Percentiles rank a stretch among this genome's conserved stretches.
Conservation (phyloP, 23 tunicate species). For the Ascidia mentula region DNA sequence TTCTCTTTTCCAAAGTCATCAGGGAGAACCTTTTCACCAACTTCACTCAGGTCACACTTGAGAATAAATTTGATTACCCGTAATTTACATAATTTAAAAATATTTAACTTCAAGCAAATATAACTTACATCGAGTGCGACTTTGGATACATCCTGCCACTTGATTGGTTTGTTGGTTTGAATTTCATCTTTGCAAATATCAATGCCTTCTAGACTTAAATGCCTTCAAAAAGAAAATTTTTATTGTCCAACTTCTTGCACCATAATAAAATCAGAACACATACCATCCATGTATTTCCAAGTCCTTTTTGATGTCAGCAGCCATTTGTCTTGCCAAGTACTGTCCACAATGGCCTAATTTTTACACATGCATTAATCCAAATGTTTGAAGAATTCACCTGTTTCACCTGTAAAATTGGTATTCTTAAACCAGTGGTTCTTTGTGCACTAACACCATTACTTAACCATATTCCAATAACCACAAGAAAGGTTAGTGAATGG, state of each 20-base stretch:
- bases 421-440: no score
- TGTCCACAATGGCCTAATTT: no score
- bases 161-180: background rate
- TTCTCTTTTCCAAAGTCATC: background rate
- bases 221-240: background rate
- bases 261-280: background rate
- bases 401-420: no score
- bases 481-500: no score
- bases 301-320: background rate
- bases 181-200: background rate
- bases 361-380: no score
- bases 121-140: background rate
- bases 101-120: no score
- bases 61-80: no score
- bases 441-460: no score
- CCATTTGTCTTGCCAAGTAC: no score
- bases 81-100: background rate
- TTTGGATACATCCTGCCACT: background rate
- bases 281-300: conserved; percentile 5
- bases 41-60: background rate
- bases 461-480: no score
- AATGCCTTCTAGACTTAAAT: conserved; percentile 2
- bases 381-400: no score
- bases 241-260: background rate
- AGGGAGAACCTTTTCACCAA: background rate